Percentiles rank a stretch among this genome's conserved stretches.
phyloP scores from a whole-genome alignment of 2,113 vertebrate species.

The Myiagra hebetior region DNA sequence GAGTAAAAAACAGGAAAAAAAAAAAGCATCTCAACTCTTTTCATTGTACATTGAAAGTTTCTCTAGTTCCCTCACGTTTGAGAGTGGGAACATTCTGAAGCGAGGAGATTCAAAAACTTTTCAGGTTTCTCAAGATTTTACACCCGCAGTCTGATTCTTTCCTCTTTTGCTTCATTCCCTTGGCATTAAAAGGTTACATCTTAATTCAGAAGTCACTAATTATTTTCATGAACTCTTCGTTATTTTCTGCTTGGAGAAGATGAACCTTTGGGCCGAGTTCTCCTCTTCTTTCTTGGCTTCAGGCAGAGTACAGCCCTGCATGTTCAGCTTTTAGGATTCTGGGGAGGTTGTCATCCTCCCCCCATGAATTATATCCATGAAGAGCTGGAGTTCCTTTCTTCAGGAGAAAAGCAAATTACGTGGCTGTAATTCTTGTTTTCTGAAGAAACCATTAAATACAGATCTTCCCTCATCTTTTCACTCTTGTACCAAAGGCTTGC shows the following conservation, averaged over 20 bases:
- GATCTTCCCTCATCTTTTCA: background rate
- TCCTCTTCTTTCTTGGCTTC: background rate
- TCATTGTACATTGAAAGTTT: background rate
- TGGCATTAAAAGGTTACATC: background rate
- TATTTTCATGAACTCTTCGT: background rate
- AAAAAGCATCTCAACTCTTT: background rate
- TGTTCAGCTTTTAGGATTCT: background rate
- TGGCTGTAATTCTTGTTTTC: background rate
- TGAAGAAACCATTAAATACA: background rate
- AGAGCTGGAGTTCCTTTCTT: background rate
- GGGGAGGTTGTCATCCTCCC: background rate
- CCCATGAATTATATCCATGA: background rate
- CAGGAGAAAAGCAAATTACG: background rate
- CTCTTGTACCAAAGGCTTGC: background rate
- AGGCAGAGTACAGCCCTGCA: background rate
- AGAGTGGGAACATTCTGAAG: background rate
- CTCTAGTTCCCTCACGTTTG: background rate
- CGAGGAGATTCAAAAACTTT: background rate
- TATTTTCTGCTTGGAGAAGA: background rate
- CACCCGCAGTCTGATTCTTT: background rate
- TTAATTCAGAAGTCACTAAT: background rate
- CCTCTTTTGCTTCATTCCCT: background rate
- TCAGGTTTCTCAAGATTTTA: background rate
- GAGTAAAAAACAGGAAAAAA: background rate
- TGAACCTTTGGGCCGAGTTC: background rate